Base-by-base conservation (phyloP, 35 echinoderm and acorn worm species). In the Ptychodera flava region DNA sequence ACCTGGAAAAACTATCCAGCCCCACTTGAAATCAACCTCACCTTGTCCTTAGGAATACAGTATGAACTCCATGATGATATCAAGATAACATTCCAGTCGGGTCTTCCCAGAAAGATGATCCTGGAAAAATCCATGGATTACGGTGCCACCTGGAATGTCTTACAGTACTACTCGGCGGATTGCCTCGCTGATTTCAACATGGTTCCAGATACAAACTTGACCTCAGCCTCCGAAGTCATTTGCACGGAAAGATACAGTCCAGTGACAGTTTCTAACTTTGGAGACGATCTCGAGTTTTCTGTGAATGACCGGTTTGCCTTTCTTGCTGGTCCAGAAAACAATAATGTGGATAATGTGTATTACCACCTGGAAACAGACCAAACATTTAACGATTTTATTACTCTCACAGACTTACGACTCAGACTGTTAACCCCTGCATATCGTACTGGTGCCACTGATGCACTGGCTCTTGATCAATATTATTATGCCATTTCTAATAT, bases 51-150 rank as follows among this genome's bases (percentile, higher is more conserved):
- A 15, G 16, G 82, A 10, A 91, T 91, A 38, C 45, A 85, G 16
- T 86, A 85, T 76, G 82, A 78, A 15, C 28, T 95, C 10, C 77
- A 85, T 52, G 38, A 80, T 1, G 87, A 88, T 38, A 86, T 95
- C 1, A 86, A 0, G 31, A 22, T 95, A 0, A 78, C 37, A 77
- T 95, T 95, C 34, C 38, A 31, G n/a, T 78, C 37, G 32, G 33
- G 35, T 29, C 77, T 85, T 31, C 89, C 35, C 27, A 86, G 83
- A 12, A 86, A 85, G 79, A 89, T 86, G 82, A 86, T 38, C 1
- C 79, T 95, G 1, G 86, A 91, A 76, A 95, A 95, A 80, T 95
- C 93, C 0, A 76, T 77, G 31, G 90, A 95, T 32, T 91, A 84
- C 84, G 93, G 90, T 1, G 22, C 28, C 29, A 86, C 93, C 6